Evolutionary conservation across 2,888 invertebrate species (phyloP), one percentile per base, ranked within the genome.

Genomic region (Netelia inedita): DNA sequence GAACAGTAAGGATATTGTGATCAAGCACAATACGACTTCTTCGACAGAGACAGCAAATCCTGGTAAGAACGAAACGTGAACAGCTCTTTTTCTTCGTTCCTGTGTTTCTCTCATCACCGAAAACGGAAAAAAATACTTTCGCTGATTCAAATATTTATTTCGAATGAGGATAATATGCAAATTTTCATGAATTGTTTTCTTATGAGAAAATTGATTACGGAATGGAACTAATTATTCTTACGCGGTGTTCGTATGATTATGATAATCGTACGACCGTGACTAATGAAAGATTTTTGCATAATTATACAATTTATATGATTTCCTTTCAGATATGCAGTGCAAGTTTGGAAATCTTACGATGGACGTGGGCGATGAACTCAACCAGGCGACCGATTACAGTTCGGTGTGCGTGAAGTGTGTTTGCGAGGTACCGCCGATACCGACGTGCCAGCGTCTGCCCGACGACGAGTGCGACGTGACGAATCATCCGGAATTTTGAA

Each of bases 361-460:
- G 90, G 55, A 85, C 1, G 1, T 87, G 2, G 92, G 90, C 1
- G 92, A 92, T 28, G 88, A 90, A 65, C 71, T 92, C 28, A 90
- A 87, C 68, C 86, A 90, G 81, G 79, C 79, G 2, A 89, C 89
- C 0, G 80, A 86, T 41, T 89, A 88, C 41, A 81, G 28, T 43
- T 89, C 90, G 1, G 81, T 74, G 1, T 92, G 92, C 71, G 61
- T 91, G 1, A 91, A 89, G 75, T 92, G 92, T 57, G 75, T 87
- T 1, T 92, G 92, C 86, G 91, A 92, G 28, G 89, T 92, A 0
- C 91, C 91, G 21, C 92, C 92, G 0, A 0, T 83, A 0, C 91
- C 89, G 0, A 92, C 92, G 5, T 92, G 92, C 57, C 88, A 86
- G 78, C 89, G 87, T 76, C 83, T 91, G 14, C 68, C 89, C 1